A percentile compares a stretch with the other conserved stretches of the same genome.
Evolutionary conservation across 2,797 vertebrate species (phyloP).

Genomic region (Scolopax rusticola): DNA sequence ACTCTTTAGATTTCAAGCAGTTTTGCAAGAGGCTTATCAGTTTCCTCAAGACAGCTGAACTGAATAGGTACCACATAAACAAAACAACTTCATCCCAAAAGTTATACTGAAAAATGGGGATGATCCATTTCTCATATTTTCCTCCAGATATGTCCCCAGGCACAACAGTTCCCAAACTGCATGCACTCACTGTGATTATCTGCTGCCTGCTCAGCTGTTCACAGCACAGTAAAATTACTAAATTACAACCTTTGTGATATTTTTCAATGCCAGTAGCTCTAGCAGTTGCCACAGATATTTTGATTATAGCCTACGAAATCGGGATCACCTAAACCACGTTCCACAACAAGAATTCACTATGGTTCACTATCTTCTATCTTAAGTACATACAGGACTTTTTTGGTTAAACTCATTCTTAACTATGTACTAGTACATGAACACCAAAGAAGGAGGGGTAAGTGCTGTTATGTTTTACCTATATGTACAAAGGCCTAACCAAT

Average conservation of each 20-base stretch:
- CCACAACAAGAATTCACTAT: not conserved
- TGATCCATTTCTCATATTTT: not conserved
- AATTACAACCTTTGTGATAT: slow-evolving; percentile 14
- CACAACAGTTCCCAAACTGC: not conserved
- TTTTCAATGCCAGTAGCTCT: not conserved
- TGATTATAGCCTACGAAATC: slow-evolving; percentile 21
- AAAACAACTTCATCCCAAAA: not conserved
- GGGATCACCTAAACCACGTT: not conserved
- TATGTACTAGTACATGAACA: not conserved
- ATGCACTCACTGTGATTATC: not conserved
- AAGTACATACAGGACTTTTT: not conserved
- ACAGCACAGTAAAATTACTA: not conserved
- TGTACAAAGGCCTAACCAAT: not conserved
- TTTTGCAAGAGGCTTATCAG: not conserved
- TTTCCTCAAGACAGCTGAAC: not conserved
- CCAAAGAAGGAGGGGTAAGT: not conserved
- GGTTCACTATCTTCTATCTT: not conserved
- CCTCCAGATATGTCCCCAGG: not conserved
- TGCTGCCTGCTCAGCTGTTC: not conserved
- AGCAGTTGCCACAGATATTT: slow-evolving; percentile 43
- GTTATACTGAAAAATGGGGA: not conserved
- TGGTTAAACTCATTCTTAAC: not conserved
- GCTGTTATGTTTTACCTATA: not conserved
- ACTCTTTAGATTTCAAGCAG: not conserved
- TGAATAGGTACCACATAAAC: not conserved